Percentiles rank a stretch among this genome's conserved stretches.
Evolutionary conservation across 2,797 vertebrate genomes (phyloP).

Genomic region (Podarcis lilfordi): DNA sequence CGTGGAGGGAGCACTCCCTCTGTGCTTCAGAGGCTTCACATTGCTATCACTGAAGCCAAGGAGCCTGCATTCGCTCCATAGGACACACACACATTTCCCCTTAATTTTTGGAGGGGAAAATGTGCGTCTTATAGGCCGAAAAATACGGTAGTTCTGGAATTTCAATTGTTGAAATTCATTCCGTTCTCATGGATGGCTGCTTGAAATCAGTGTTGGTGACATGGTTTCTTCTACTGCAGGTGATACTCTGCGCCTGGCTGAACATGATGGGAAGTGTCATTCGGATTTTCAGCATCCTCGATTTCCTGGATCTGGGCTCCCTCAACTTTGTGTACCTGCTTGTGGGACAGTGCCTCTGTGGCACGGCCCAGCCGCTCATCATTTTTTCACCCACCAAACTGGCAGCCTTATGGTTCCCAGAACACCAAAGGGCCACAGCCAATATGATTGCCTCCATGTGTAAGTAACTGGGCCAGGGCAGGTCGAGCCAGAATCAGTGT

Average conservation of each 20-base stretch:
- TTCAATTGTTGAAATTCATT: background rate
- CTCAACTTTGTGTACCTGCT: conserved; percentile 78
- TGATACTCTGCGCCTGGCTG: conserved; percentile 88
- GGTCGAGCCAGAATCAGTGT: too few species aligned
- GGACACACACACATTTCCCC: too few species aligned
- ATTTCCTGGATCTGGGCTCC: rapidly evolving
- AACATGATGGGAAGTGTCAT: conserved; percentile 86
- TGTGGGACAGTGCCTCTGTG: conserved; percentile 87
- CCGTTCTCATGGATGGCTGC: background rate
- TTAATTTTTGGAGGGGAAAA: too few species aligned
- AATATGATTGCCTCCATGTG: conserved; percentile 94
- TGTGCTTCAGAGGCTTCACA: too few species aligned
- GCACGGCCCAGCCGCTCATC: conserved; percentile 90
- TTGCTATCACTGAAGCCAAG: too few species aligned
- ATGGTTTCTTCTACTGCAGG: conserved; percentile 73
- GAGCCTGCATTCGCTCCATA: too few species aligned
- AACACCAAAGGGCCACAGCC: conserved; percentile 91
- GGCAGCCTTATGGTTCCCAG: conserved; percentile 94
- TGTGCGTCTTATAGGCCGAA: too few species aligned
- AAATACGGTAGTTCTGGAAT: too few species aligned
- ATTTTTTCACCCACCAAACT: conserved; percentile 93
- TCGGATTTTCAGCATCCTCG: conserved; percentile 74
- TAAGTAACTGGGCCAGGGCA: conserved; percentile 76
- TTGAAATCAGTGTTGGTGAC: background rate
- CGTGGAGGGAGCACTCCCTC: too few species aligned